A percentile compares a stretch with the other conserved stretches of the same genome.
phyloP scores from a whole-genome alignment of 2,797 vertebrate species.

The Lutjanus argentimaculatus region DNA sequence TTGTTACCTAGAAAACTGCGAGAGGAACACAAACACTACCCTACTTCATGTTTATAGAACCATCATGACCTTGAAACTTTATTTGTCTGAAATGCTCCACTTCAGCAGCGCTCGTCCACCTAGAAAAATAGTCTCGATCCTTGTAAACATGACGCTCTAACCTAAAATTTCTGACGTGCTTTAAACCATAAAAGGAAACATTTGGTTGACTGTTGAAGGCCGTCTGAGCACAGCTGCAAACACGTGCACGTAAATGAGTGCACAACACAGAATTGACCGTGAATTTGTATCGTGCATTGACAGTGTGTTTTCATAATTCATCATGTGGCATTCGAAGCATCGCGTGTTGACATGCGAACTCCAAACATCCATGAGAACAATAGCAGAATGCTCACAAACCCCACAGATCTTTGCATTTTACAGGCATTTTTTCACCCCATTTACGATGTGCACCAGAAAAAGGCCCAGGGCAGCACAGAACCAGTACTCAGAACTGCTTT shows the following conservation, averaged over 20 bases:
- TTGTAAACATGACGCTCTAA: slow-evolving; percentile 14
- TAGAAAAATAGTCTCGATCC: slow-evolving; percentile 1
- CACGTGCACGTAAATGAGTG: neutral
- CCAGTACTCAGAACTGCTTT: slow-evolving; percentile 65
- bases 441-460: slow-evolving; percentile 65
- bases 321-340: slow-evolving; percentile 22
- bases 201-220: slow-evolving; percentile 4
- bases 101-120: neutral
- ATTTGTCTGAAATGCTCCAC: neutral
- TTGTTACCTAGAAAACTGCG: neutral
- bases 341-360: slow-evolving; percentile 6
- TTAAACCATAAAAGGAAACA: slow-evolving; percentile 44
- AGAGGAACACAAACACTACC: slow-evolving; percentile 2
- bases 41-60: neutral
- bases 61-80: neutral
- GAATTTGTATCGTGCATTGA: neutral
- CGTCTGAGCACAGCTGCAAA: slow-evolving; percentile 4
- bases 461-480: slow-evolving; percentile 41
- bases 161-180: neutral
- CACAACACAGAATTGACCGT: neutral
- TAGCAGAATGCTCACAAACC: slow-evolving; percentile 31
- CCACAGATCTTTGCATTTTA: slow-evolving; percentile 49
- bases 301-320: neutral
- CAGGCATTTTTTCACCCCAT: slow-evolving; percentile 52
- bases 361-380: slow-evolving; percentile 38